phyloP scores from a whole-genome alignment of 2,888 invertebrate species.

The Punctoribates punctum region DNA sequence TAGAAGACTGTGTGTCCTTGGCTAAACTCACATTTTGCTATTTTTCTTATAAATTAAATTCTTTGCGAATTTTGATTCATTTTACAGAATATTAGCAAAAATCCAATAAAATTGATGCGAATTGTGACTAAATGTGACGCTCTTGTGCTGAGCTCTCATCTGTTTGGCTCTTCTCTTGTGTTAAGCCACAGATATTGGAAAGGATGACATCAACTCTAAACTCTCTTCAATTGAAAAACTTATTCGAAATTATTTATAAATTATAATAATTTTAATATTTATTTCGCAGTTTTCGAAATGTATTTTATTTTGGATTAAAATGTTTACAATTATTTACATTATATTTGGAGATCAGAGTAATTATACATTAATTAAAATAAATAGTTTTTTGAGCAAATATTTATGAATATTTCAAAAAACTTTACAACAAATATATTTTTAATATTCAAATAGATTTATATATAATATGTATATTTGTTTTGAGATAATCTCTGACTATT shows the following conservation, averaged over 20 bases:
- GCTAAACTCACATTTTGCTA: no score
- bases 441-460: not conserved
- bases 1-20: no score
- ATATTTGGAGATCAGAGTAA: conserved; percentile 20
- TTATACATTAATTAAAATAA: conserved; percentile 26
- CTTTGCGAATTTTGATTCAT: not conserved
- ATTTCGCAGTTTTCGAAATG: not conserved
- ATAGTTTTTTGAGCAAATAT: conserved; percentile 31
- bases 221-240: no score
- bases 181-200: no score
- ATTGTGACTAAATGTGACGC: not conserved
- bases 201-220: no score
- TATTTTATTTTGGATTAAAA: not conserved
- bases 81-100: not conserved
- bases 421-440: conserved; percentile 26
- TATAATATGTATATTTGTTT: not conserved
- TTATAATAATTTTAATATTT: conserved; percentile 9
- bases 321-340: conserved; percentile 21
- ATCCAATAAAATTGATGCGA: not conserved
- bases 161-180: not conserved
- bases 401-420: not conserved
- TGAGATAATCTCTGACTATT: not conserved
- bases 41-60: no score
- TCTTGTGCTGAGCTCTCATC: not conserved
- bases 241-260: not conserved